Evolutionary conservation across 2,888 invertebrate genomes (phyloP).

Genomic region (Lasioglossum marginatum): DNA sequence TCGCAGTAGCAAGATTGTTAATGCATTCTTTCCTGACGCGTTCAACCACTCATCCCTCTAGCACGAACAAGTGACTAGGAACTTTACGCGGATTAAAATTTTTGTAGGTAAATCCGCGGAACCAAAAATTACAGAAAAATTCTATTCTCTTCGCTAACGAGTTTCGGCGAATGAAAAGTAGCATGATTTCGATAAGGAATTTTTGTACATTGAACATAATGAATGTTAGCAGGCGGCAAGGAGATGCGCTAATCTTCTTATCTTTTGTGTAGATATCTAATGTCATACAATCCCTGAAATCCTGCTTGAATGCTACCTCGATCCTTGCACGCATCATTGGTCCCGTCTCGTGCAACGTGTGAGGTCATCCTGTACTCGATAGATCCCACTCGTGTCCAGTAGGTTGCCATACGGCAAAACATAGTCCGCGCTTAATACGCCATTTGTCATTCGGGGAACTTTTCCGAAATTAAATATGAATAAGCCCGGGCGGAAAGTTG

Average conservation of each 20-base stretch:
- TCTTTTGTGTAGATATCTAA: not conserved
- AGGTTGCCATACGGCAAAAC: not conserved
- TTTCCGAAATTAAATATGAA: not conserved
- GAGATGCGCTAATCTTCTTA: not conserved
- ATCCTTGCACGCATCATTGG: not conserved
- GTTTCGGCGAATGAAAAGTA: not conserved
- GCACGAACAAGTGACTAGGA: not conserved
- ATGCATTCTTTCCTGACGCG: conserved; percentile 2
- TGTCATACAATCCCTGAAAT: not conserved
- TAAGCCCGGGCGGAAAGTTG: conserved; percentile 26
- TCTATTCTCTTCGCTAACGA: not conserved
- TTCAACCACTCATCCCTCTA: not conserved
- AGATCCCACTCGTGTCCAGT: not conserved
- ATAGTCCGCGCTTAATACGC: not conserved
- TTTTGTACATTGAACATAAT: not conserved
- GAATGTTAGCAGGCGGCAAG: not conserved
- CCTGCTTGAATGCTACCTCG: not conserved
- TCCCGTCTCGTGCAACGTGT: not conserved
- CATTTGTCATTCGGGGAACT: not conserved
- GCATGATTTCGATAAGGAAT: not conserved
- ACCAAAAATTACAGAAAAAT: not conserved
- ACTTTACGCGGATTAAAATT: not conserved
- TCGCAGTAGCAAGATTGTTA: not conserved
- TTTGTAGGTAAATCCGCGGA: not conserved
- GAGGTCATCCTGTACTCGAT: not conserved